These are phyloP conservation scores for Biston stratarius DNA, from an alignment of 2,888 invertebrate genomes.

Conservation along the genomic window DNA sequence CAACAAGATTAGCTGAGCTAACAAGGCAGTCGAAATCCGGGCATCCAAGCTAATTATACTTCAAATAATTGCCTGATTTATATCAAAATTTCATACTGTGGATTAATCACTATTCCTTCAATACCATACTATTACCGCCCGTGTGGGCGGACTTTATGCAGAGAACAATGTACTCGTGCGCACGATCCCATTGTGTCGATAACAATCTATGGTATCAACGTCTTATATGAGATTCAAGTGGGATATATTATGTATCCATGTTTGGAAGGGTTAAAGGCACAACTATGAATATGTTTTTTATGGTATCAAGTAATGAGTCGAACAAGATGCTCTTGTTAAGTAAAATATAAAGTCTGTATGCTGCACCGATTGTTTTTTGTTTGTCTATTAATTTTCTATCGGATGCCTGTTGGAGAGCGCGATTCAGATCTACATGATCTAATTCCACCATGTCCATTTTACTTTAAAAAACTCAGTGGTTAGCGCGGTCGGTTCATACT, in stretches of 20 bases:
- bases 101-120: constrained; percentile 23
- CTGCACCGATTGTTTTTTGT: too few species aligned
- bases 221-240: constrained; percentile 22
- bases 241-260: constrained; percentile 26
- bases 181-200: constrained; percentile 40
- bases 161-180: constrained; percentile 22
- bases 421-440: too few species aligned
- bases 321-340: too few species aligned
- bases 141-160: constrained; percentile 26
- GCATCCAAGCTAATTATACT: too few species aligned
- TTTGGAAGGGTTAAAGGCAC: neutral
- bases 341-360: too few species aligned
- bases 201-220: constrained; percentile 29
- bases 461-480: too few species aligned
- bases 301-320: neutral
- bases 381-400: too few species aligned
- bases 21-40: neutral
- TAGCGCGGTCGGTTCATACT: too few species aligned
- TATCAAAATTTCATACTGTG: neutral
- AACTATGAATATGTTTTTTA: neutral
- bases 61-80: neutral
- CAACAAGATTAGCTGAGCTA: too few species aligned
- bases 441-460: too few species aligned
- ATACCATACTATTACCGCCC: constrained; percentile 21
- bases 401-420: too few species aligned